Base-by-base conservation (phyloP, 2,797 vertebrate genomes). In the Dicrostonyx torquatus region DNA sequence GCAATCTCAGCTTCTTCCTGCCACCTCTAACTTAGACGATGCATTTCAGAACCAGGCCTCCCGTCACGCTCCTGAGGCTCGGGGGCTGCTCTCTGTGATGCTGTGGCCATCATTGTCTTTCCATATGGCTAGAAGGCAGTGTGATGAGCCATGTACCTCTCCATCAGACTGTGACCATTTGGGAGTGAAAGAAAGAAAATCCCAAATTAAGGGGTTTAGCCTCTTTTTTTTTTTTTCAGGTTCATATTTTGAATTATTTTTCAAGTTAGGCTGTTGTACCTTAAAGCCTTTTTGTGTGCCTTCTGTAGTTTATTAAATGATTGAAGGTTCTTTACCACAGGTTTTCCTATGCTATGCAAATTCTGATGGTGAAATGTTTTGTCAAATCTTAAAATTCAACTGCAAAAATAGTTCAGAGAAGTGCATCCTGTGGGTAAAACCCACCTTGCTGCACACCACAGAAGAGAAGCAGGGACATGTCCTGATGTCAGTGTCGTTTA, bases 201-300 rank as follows among this genome's bases (percentile, higher is more conserved):
- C 87, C 50, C 76, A 82, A 79, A 26, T 50, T 72, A 66, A 92
- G 84, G 55, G 82, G 18, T n/a, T 88, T 80, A 68, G 89, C 50
- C 37, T 79, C 45, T 37, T 55, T 62, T 29, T 10, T 22, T 37
- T 55, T 62, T 29, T 10, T 22, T 22, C 37, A 5, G 13, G 1
- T 62, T 60, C 58, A 76, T 87, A 72, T n/a, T 91, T 50, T 62
- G 31, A 68, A 43, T 73, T 84, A n/a, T 93, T 96, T 95, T 84
- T 88, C 55, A 94, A 73, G 34, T 87, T 94, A 72, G 12, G 17
- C 15, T 34, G 75, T 78, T 10, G 7, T 88, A 13, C 20, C 62
- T 50, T 50, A 88, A 26, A 15, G 55, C 24, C 58, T 88, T 87
- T 48, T 34, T 77, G 37, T 92, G 31, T 89, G 22, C 79, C 73